Percentiles rank a stretch among this genome's conserved stretches.
Evolutionary conservation across 2,113 vertebrate genomes (phyloP).

Genomic region (Hemiscyllium ocellatum): DNA sequence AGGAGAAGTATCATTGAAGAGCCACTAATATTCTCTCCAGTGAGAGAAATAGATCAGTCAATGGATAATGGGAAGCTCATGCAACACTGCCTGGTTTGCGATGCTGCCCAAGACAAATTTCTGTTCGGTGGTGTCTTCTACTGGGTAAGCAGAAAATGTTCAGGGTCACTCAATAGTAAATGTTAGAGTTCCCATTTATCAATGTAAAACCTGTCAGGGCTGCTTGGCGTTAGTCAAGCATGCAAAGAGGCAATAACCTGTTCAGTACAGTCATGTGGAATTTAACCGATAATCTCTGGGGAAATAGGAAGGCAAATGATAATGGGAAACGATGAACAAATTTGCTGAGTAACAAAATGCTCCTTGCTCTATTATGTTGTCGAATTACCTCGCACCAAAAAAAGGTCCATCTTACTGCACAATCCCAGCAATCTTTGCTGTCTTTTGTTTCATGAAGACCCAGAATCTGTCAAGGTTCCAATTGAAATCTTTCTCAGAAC

Average conservation of each 20-base stretch:
- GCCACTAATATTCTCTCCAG: background rate
- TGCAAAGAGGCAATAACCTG: background rate
- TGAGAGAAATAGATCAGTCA: background rate
- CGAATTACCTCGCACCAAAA: background rate
- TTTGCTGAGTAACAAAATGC: background rate
- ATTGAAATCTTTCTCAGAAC: background rate
- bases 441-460: background rate
- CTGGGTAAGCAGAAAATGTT: constrained; percentile 9
- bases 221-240: background rate
- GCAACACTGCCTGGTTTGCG: background rate
- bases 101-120: background rate
- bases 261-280: background rate
- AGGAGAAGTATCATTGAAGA: background rate
- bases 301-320: background rate
- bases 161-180: constrained; percentile 1
- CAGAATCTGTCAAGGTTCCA: background rate
- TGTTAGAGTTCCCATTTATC: background rate
- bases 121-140: background rate
- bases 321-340: background rate
- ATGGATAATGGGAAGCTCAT: background rate
- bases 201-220: background rate
- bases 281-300: background rate
- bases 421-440: background rate
- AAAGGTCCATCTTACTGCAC: background rate
- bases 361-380: background rate